These are phyloP conservation scores for Cenopis cana DNA, from an alignment of 2,888 invertebrate species.

Conservation along the genomic window DNA sequence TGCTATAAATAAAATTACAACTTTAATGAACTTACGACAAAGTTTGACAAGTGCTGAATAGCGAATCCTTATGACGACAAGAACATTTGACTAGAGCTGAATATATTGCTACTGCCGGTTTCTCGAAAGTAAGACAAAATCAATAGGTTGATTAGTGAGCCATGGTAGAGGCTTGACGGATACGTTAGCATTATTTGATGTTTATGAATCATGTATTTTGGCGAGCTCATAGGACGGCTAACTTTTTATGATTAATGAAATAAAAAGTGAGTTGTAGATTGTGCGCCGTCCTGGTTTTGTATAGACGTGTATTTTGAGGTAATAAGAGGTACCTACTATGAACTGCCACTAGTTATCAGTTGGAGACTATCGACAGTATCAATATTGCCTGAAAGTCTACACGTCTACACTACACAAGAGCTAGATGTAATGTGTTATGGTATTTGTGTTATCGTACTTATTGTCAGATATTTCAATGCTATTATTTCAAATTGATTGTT, in stretches of 20 bases:
- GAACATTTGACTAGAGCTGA: background rate
- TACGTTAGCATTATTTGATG: background rate
- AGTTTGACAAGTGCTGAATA: background rate
- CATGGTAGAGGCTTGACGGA: background rate
- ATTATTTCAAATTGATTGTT: background rate
- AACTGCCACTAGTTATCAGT: background rate
- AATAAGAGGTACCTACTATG: background rate
- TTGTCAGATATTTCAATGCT: background rate
- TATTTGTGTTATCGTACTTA: background rate
- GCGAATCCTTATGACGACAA: background rate
- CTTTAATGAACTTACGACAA: background rate
- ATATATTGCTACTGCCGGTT: no score
- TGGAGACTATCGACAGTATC: background rate
- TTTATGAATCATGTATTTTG: background rate
- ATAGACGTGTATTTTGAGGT: background rate
- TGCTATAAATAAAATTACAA: background rate
- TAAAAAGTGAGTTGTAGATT: background rate
- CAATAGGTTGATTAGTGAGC: background rate
- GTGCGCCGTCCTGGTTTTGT: background rate
- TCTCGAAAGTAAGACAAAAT: background rate
- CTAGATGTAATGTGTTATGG: background rate
- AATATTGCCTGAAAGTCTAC: constrained; percentile 4
- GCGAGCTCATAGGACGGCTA: background rate
- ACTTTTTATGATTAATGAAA: background rate
- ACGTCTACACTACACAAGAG: no score